Percentiles rank a stretch among this genome's conserved stretches.
These are phyloP conservation scores for Papilio glaucus DNA, from an alignment of 1,140 invertebrate genomes.

Conservation along the genomic window DNA sequence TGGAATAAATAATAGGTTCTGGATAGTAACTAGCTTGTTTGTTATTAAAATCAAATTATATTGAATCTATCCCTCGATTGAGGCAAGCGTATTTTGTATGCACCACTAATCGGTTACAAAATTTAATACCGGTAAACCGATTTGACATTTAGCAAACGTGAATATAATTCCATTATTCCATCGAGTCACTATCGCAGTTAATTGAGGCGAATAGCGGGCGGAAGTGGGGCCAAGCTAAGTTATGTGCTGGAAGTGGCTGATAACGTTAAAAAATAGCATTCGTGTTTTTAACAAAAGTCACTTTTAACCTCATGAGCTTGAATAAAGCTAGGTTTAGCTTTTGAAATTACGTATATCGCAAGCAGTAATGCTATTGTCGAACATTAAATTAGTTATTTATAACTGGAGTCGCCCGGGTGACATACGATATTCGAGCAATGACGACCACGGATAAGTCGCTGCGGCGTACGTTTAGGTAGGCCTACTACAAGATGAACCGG, in stretches of 20 bases:
- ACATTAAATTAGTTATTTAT: too few relatives aligned
- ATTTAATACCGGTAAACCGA: background rate
- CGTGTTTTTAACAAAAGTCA: too few relatives aligned
- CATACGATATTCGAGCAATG: too few relatives aligned
- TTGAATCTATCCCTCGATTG: background rate
- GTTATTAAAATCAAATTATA: background rate
- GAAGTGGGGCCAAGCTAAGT: background rate
- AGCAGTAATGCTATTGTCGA: too few relatives aligned
- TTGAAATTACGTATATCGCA: too few relatives aligned
- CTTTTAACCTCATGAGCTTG: too few relatives aligned
- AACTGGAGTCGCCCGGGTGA: too few relatives aligned
- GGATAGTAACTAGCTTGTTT: background rate
- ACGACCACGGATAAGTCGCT: too few relatives aligned
- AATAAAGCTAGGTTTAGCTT: too few relatives aligned
- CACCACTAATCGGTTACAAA: background rate
- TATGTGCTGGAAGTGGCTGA: constrained; percentile 5
- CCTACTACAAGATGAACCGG: too few relatives aligned
- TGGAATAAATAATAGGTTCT: too few relatives aligned
- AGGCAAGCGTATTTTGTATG: constrained; percentile 2
- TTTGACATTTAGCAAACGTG: constrained; percentile 18
- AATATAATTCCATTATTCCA: constrained; percentile 11
- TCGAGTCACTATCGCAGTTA: constrained; percentile 13
- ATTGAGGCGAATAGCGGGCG: constrained; percentile 16
- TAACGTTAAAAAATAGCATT: background rate
- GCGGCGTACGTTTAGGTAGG: too few relatives aligned